Evolutionary conservation across 2,888 invertebrate species (phyloP), one percentile per base, ranked within the genome.

Genomic region (Prenolepis imparis): DNA sequence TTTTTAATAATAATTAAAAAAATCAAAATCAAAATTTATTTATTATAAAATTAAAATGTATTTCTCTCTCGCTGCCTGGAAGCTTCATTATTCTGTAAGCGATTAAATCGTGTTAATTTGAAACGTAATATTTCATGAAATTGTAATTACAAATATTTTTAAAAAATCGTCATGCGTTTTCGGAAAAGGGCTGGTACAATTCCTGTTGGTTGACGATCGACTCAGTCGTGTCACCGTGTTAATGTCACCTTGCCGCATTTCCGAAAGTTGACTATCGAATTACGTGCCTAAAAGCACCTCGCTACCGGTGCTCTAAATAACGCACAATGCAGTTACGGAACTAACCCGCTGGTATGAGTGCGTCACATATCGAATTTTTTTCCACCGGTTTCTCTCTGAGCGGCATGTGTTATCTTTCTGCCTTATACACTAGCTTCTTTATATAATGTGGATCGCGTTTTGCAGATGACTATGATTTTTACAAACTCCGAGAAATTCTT

Each of bases 241-340:
- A 83, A 84, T 84, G 84, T 75, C 81, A 84, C 83, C 84, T 84
- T 85, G 89, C 77, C 88, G 85, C 89, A 91, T 92, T 92, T 90
- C 87, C 85, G 87, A 92, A 92, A 92, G 90, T 92, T 91, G 87
- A 52, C 88, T 91, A 92, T 91, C 85, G 85, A 91, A 89, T 92
- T 92, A 91, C 82, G 86, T 80, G 89, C 91, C 90, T 91, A 92
- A 92, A 92, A 92, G 92, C 92, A 90, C 86, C 89, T 89, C 86
- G 88, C 88, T 86, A 82, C 83, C 78, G 85, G 89, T 87, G 86
- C 90, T 86, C 89, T 91, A 90, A 91, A 92, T 92, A 89, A 88
- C 85, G 87, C 86, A 87, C 87, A 92, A 92, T 91, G 87, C 86
- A 91, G 91, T 91, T 91, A 91, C 85, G 86, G 74, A 89, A 86